Conservation (phyloP, 2,113 vertebrate genomes). For the Nycticorax nycticorax region DNA sequence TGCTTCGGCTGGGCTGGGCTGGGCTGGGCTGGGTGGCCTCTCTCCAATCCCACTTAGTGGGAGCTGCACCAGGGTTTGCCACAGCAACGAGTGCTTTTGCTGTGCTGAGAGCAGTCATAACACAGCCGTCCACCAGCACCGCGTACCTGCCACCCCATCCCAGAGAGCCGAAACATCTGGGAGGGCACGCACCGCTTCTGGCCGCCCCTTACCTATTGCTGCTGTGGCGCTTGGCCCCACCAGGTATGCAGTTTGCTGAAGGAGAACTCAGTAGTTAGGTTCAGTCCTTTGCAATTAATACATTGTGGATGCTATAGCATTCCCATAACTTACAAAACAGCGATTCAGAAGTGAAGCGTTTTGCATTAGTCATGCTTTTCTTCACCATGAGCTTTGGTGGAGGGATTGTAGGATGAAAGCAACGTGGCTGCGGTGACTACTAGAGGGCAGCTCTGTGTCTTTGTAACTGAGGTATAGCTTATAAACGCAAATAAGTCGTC, state of each 20-base stretch:
- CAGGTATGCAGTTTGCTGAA: not conserved
- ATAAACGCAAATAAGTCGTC: not conserved
- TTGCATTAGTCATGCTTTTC: not conserved
- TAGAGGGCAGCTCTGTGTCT: not conserved
- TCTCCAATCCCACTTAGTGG: not conserved
- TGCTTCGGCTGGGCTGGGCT: rapidly evolving
- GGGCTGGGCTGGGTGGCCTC: not conserved
- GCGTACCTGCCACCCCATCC: not conserved
- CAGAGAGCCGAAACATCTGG: rapidly evolving
- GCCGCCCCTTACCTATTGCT: rapidly evolving
- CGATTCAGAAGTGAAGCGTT: not conserved
- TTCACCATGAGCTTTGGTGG: not conserved
- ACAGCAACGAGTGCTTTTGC: rapidly evolving
- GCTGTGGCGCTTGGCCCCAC: not conserved
- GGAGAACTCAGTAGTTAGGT: not conserved
- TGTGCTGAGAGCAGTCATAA: not conserved
- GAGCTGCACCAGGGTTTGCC: not conserved
- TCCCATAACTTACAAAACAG: not conserved
- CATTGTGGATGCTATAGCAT: not conserved
- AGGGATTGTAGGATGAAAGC: not conserved
- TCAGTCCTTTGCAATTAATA: not conserved
- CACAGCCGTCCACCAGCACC: not conserved
- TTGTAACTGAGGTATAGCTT: not conserved
- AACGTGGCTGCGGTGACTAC: not conserved
- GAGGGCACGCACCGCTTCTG: rapidly evolving